Conservation (phyloP, 2,113 vertebrate species). For the Crypturellus undulatus region DNA sequence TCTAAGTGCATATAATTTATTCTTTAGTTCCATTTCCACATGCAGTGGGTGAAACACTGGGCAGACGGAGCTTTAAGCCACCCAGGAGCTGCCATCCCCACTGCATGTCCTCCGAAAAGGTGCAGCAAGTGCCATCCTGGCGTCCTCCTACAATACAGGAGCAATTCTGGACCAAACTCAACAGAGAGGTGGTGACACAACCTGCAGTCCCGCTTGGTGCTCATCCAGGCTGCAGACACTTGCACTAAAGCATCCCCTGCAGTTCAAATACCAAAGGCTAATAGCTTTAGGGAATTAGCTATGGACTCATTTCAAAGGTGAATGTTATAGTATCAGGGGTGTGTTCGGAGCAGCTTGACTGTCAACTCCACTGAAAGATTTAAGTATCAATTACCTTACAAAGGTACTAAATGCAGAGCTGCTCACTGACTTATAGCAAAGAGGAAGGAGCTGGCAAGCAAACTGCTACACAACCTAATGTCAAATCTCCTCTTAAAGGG, state of each 20-base stretch:
- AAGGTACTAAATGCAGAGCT: accelerated
- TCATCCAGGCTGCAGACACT: neutral
- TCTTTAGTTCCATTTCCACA: neutral
- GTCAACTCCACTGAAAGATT: neutral
- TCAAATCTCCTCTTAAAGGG: neutral
- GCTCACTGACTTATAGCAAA: neutral
- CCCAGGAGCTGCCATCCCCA: neutral
- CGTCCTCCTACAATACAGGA: neutral
- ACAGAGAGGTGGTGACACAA: neutral
- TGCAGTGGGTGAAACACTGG: accelerated
- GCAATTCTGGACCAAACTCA: accelerated
- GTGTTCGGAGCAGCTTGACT: neutral
- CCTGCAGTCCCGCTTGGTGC: neutral
- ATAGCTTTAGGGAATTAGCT: neutral
- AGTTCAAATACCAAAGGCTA: neutral
- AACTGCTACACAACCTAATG: neutral
- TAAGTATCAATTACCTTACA: neutral
- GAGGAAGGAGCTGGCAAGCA: neutral
- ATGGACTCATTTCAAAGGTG: neutral
- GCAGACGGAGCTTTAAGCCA: neutral
- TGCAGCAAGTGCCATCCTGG: neutral
- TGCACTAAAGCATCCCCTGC: accelerated
- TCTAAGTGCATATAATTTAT: neutral
- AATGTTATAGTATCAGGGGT: accelerated
- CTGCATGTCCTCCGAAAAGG: neutral